A percentile compares a stretch with the other conserved stretches of the same genome.
These are phyloP conservation scores for Psilopsiagon aymara DNA, from an alignment of 2,113 vertebrate genomes.

Conservation along the genomic window DNA sequence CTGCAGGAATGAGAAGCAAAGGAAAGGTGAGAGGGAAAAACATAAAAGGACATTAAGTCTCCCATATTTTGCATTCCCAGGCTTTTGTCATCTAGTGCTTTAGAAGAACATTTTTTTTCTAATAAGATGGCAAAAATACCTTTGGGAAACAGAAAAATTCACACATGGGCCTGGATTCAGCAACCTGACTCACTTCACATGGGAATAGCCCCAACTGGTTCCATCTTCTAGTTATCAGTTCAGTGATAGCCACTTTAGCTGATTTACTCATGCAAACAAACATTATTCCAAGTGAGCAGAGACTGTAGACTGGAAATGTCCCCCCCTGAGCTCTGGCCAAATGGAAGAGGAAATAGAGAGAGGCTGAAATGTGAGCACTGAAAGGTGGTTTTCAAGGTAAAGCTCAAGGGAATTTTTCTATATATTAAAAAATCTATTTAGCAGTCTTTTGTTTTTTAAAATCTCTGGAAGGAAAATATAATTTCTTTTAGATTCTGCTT, in stretches of 20 bases:
- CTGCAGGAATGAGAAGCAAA: not conserved
- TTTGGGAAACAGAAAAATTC: conserved; percentile 3
- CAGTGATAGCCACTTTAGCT: conserved; percentile 53
- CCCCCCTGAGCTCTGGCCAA: not conserved
- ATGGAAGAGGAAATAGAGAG: not conserved
- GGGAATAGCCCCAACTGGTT: conserved; percentile 52
- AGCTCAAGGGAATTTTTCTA: not conserved
- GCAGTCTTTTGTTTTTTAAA: not conserved
- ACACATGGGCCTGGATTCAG: conserved; percentile 3
- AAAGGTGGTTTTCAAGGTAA: not conserved
- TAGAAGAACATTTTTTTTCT: not conserved
- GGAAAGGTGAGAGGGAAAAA: not conserved
- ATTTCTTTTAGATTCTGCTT: not conserved
- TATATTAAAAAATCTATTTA: not conserved
- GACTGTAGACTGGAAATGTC: not conserved
- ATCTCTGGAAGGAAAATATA: not conserved
- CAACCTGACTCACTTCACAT: conserved; percentile 56
- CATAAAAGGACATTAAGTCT: not conserved
- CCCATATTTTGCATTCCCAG: not conserved
- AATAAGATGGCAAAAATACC: not conserved
- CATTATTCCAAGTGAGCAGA: conserved; percentile 60
- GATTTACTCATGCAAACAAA: conserved; percentile 57
- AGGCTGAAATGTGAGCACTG: not conserved
- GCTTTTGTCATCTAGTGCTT: not conserved
- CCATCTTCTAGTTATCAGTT: conserved; percentile 8